Percentiles rank a stretch among this genome's conserved stretches.
These are phyloP conservation scores for Ptychadena robeensis DNA, from an alignment of 2,797 vertebrate species.

Conservation along the genomic window DNA sequence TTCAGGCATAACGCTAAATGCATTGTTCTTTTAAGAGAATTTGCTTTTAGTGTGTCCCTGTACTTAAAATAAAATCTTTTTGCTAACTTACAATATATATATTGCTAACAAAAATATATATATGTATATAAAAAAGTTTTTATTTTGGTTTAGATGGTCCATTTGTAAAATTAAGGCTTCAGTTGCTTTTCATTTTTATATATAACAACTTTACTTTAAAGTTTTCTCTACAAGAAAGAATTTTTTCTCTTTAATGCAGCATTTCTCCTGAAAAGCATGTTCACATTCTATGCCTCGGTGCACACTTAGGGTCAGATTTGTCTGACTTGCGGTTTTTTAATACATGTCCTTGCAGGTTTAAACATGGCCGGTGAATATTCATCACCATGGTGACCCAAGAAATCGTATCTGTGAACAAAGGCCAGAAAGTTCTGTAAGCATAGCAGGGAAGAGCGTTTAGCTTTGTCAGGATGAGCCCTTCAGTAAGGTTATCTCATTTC, in stretches of 20 bases:
- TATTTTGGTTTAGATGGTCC: neutral
- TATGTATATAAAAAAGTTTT: no score
- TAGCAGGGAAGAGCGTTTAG: constrained; percentile 33
- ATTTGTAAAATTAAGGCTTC: neutral
- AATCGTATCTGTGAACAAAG: constrained; percentile 53
- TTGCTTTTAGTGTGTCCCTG: no score
- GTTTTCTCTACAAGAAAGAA: neutral
- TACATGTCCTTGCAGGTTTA: constrained; percentile 29
- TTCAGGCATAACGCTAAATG: no score
- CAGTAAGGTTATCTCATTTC: constrained; percentile 46
- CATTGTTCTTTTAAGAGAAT: no score
- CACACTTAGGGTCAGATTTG: neutral
- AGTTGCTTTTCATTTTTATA: neutral
- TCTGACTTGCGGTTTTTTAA: constrained; percentile 18
- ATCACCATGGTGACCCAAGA: constrained; percentile 55
- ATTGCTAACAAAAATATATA: no score
- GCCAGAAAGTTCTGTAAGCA: constrained; percentile 34
- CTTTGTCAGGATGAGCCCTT: constrained; percentile 43
- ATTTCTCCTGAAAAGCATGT: neutral
- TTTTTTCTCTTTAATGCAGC: neutral
- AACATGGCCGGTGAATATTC: constrained; percentile 48
- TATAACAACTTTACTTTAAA: neutral
- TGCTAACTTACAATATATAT: no score
- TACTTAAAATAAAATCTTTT: no score
- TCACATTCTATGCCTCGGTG: neutral